Evolutionary conservation across 1,140 invertebrate species (phyloP).

Genomic region (Tribolium castaneum): DNA sequence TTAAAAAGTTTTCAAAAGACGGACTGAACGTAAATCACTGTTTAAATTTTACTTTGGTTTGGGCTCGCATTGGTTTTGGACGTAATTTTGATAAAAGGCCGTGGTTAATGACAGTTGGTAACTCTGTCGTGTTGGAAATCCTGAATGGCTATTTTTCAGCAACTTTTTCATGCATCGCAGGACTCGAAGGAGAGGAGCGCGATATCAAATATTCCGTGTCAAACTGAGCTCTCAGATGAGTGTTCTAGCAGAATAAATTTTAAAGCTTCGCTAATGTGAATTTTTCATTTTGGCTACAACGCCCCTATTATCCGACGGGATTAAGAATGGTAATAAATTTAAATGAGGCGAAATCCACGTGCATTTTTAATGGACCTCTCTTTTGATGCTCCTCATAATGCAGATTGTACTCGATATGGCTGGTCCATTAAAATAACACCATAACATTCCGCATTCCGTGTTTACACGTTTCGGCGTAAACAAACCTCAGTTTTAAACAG

Average conservation of each 20-base stretch:
- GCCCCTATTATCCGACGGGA: background rate
- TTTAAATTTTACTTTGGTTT: constrained; percentile 7
- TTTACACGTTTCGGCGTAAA: constrained; percentile 22
- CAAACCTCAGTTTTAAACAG: constrained; percentile 29
- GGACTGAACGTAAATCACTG: constrained; percentile 5
- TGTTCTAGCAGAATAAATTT: background rate
- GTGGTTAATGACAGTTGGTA: constrained; percentile 13
- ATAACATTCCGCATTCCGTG: constrained; percentile 15
- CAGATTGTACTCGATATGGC: constrained; percentile 26
- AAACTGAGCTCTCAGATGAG: background rate
- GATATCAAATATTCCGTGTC: background rate
- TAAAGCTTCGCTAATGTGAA: background rate
- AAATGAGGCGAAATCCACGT: constrained; percentile 20
- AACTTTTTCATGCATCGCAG: background rate
- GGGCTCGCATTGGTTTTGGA: background rate
- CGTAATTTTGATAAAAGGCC: constrained; percentile 1
- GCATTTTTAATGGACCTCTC: constrained; percentile 4
- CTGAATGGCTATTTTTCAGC: background rate
- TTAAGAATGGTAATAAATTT: constrained; percentile 30
- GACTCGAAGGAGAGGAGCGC: background rate
- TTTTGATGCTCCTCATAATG: constrained; percentile 21
- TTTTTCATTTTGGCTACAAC: background rate
- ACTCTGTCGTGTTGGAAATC: background rate
- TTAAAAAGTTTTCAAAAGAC: constrained; percentile 21
- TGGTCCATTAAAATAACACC: constrained; percentile 26